Evolutionary conservation across 2,113 vertebrate species (phyloP), one percentile per base, ranked within the genome.

Genomic region (Phylloscopus trochiloides): DNA sequence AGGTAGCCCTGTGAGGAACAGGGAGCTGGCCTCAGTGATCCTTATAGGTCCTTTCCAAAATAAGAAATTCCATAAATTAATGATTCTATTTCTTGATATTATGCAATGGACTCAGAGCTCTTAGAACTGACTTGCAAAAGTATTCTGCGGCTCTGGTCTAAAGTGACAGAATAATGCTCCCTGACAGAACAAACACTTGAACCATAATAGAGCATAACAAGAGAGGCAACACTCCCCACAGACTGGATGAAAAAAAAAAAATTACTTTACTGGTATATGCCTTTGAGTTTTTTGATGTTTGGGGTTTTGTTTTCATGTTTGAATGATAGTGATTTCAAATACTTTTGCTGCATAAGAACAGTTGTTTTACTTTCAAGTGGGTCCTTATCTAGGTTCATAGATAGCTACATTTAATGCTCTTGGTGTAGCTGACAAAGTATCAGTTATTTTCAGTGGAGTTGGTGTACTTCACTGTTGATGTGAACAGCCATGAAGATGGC

Each of bases 51-150:
- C 6, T 19, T 66, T 87, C 16, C 14, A 62, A 67, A 7, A 13
- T 36, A 21, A 81, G 29, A 45, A 36, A 29, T 29, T 83, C 15
- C 29, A 5, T 34, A 17, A 43, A 75, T 40, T 36, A 38, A 10
- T 84, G 2, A 26, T 67, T 75, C 10, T 72, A 7, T 77, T 72
- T 84, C 32, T 63, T 71, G 15, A 24, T n/a, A 20, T 9, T 77
- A 26, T n/a, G 10, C 31, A 59, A 42, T 3, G 1, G 3, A 24
- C 5, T 62, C 0, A 0, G 15, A 84, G 8, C 10, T 78, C 19
- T 66, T 78, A 65, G 5, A 82, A 55, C 18, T 51, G 29, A 47
- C 36, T 63, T 58, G 18, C 28, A 79, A 76, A 92, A 59, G 16
- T 43, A 36, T 57, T 72, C 42, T 68, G 25, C 58, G 50, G 4